Percentiles rank a stretch among this genome's conserved stretches.
Evolutionary conservation across 2,888 invertebrate genomes (phyloP).

Genomic region (Isotomurus palustris): DNA sequence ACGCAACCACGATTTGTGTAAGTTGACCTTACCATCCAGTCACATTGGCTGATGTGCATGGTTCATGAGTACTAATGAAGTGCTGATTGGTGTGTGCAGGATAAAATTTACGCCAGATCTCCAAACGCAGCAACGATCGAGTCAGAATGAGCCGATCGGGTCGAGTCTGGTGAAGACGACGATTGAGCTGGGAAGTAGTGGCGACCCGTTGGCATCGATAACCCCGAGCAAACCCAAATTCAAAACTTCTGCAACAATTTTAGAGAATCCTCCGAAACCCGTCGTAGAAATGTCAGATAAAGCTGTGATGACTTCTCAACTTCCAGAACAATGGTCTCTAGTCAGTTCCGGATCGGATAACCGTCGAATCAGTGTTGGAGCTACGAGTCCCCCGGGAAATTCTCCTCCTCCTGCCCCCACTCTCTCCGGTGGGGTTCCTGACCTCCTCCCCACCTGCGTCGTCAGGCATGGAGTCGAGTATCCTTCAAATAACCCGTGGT

Average conservation of each 20-base stretch:
- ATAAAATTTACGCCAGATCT: conserved; percentile 36
- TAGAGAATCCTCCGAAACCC: conserved; percentile 31
- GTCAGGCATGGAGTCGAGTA: conserved; percentile 36
- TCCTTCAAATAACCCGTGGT: conserved; percentile 41
- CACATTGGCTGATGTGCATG: too few species aligned
- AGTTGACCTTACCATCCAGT: too few species aligned
- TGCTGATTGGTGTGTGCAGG: conserved; percentile 6
- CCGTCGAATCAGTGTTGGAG: conserved; percentile 40
- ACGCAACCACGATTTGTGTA: conserved; percentile 42
- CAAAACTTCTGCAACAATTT: conserved; percentile 23
- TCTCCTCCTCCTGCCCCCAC: conserved; percentile 43
- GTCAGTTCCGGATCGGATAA: conserved; percentile 42
- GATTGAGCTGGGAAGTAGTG: conserved; percentile 44
- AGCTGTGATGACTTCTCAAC: conserved; percentile 43
- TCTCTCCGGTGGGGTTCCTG: conserved; percentile 42
- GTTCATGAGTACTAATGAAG: not conserved
- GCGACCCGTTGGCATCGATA: conserved; percentile 37
- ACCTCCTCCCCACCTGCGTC: conserved; percentile 43
- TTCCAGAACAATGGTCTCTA: conserved; percentile 45
- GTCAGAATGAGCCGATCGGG: conserved; percentile 19
- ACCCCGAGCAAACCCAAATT: conserved; percentile 38
- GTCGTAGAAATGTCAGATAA: conserved; percentile 46
- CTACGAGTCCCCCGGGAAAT: conserved; percentile 41
- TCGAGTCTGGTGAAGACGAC: conserved; percentile 42
- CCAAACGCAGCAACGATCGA: conserved; percentile 24